Percentiles rank a stretch among this genome's conserved stretches.
Evolutionary conservation across 2,113 vertebrate genomes (phyloP).

Genomic region (Etia nguti): DNA sequence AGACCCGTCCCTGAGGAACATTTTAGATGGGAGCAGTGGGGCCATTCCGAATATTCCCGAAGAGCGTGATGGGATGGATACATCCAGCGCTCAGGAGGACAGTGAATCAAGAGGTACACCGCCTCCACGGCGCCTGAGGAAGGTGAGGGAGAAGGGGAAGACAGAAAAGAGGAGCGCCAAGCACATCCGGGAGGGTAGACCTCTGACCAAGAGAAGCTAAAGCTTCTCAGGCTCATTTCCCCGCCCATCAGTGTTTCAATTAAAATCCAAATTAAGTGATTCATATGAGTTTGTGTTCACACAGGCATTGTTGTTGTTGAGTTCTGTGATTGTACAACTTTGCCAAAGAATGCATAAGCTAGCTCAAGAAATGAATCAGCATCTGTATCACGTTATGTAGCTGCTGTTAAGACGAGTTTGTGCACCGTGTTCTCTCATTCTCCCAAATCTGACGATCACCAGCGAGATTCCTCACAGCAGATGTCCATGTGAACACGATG

Average conservation of each 20-base stretch:
- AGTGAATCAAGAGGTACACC: constrained; percentile 72
- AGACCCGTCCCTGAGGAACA: constrained; percentile 81
- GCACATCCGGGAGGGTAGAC: constrained; percentile 66
- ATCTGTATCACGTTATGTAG: not conserved
- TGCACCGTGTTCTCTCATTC: not conserved
- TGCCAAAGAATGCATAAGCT: constrained; percentile 57
- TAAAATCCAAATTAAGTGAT: not conserved
- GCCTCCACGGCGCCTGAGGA: constrained; percentile 72
- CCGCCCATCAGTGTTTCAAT: not conserved
- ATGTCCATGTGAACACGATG: constrained; percentile 26
- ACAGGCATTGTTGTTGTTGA: constrained; percentile 51
- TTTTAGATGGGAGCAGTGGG: constrained; percentile 76
- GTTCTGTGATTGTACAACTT: constrained; percentile 50
- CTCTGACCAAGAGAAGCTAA: constrained; percentile 60
- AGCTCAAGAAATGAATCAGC: not conserved
- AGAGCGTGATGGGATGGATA: constrained; percentile 71
- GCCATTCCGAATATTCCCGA: constrained; percentile 73
- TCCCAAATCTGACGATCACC: constrained; percentile 37
- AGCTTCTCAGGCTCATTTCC: not conserved
- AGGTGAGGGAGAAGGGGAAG: constrained; percentile 72
- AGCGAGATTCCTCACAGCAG: constrained; percentile 42
- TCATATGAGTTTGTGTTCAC: not conserved
- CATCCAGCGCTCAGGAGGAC: constrained; percentile 71
- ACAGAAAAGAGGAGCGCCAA: constrained; percentile 67
- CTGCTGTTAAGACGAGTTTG: not conserved